These are phyloP conservation scores for Petroica traversi DNA, from an alignment of 2,113 vertebrate genomes.

Conservation along the genomic window DNA sequence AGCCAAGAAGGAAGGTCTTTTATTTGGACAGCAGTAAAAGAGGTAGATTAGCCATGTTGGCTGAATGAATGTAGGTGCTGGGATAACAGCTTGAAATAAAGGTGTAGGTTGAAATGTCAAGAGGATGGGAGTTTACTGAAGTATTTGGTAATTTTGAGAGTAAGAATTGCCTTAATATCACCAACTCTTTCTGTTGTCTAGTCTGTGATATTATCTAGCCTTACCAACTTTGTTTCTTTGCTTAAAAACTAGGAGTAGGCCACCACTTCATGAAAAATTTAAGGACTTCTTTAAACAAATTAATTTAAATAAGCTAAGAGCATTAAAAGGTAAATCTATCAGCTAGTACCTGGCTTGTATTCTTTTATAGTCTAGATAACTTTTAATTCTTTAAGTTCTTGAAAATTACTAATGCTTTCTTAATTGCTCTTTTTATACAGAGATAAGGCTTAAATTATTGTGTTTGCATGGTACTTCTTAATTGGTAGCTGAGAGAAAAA, in stretches of 20 bases:
- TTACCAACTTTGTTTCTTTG: not conserved
- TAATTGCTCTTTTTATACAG: not conserved
- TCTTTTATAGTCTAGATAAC: not conserved
- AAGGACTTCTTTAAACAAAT: not conserved
- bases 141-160: not conserved
- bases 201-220: not conserved
- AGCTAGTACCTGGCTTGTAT: not conserved
- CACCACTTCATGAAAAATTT: not conserved
- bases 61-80: not conserved
- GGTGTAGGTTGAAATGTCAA: not conserved
- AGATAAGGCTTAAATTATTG: not conserved
- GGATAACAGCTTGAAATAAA: not conserved
- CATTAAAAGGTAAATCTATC: not conserved
- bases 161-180: not conserved
- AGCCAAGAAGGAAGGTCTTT: not conserved
- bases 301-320: not conserved
- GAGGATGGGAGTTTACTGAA: not conserved
- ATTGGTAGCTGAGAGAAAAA: not conserved
- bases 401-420: not conserved
- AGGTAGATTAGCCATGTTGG: accelerated
- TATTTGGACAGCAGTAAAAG: not conserved
- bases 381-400: not conserved
- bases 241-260: not conserved
- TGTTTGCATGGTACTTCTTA: not conserved
- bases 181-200: not conserved